Evolutionary conservation across 2,113 vertebrate genomes (phyloP).

Genomic region (Parotia lawesii): DNA sequence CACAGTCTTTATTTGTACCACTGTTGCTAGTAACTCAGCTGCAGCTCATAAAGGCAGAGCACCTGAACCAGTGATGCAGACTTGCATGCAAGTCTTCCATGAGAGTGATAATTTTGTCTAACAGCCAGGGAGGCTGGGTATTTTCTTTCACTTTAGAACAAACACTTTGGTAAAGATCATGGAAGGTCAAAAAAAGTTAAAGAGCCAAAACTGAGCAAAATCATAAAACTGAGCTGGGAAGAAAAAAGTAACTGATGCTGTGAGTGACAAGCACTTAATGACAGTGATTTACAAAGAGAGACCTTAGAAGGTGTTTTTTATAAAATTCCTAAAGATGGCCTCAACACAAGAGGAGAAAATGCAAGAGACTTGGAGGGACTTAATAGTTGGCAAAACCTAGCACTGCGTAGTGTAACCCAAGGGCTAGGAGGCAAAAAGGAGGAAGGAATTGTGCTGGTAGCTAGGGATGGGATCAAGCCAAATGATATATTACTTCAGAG

Average conservation of each 20-base stretch:
- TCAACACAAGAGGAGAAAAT: neutral
- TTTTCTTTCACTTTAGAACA: neutral
- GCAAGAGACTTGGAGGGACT: neutral
- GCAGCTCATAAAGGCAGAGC: neutral
- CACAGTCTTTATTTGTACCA: neutral
- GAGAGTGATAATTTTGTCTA: neutral
- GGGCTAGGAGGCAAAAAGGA: neutral
- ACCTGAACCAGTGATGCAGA: neutral
- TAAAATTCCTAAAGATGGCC: neutral
- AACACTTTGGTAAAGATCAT: neutral
- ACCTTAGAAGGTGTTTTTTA: neutral
- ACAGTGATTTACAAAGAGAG: neutral
- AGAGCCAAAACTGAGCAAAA: neutral
- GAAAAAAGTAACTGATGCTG: neutral
- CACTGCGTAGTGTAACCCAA: neutral
- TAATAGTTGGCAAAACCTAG: neutral
- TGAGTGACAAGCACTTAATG: neutral
- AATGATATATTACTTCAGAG: neutral
- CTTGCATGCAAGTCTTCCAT: neutral
- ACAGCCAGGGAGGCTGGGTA: neutral
- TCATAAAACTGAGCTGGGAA: neutral
- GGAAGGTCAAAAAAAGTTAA: neutral
- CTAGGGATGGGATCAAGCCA: neutral
- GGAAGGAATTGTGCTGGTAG: neutral
- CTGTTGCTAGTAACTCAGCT: neutral